Conservation (phyloP, 2,113 vertebrate species). For the Machaerirhynchus nigripectus region DNA sequence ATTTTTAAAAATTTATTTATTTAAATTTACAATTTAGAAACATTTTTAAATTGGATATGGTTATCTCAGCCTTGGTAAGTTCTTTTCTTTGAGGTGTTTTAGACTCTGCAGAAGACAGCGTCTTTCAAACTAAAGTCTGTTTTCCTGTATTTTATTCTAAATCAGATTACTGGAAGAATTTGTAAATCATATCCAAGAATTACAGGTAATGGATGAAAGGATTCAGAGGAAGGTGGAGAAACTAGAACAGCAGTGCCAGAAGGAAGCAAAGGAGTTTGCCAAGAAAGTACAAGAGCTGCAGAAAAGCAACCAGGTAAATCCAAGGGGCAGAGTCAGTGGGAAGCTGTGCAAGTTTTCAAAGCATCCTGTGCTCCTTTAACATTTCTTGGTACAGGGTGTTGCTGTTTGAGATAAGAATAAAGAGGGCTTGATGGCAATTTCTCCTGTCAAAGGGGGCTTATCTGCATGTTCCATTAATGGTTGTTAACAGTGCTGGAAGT, state of each 20-base stretch:
- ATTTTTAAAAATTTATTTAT: background rate
- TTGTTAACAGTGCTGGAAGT: background rate
- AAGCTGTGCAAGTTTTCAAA: background rate
- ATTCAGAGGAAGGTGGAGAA: constrained; percentile 97
- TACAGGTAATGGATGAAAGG: constrained; percentile 95
- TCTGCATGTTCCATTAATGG: background rate
- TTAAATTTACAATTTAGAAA: background rate
- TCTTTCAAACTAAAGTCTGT: background rate
- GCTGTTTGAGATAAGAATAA: background rate
- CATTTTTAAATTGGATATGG: background rate
- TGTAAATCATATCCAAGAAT: constrained; percentile 95
- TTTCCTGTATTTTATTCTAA: constrained; percentile 7
- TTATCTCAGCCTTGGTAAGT: background rate
- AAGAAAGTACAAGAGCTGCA: constrained; percentile 97
- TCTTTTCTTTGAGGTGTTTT: background rate
- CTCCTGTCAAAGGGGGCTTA: background rate
- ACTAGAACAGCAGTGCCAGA: constrained; percentile 95
- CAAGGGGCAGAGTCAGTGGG: background rate
- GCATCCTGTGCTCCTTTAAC: background rate
- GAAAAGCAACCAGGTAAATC: constrained; percentile 94
- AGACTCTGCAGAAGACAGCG: background rate
- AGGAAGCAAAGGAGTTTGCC: constrained; percentile 97
- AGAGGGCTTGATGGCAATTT: background rate
- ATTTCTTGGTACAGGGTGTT: background rate
- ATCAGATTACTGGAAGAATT: constrained; percentile 94